These are phyloP conservation scores for Apodemia duryi DNA, from an alignment of 2,888 invertebrate species.

Conservation along the genomic window DNA sequence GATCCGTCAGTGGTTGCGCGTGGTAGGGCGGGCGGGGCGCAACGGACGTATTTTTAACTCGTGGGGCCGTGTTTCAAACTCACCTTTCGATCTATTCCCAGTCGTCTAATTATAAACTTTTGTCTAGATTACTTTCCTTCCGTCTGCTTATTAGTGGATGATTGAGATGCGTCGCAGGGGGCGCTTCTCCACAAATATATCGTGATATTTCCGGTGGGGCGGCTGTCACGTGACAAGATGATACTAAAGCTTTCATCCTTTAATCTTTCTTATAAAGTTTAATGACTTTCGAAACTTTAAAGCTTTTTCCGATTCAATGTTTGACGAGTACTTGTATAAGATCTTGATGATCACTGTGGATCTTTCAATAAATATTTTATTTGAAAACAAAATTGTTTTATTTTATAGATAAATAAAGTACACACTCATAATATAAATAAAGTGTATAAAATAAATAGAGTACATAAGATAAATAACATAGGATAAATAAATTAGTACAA, in stretches of 20 bases:
- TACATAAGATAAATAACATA: no score
- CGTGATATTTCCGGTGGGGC: constrained; percentile 63
- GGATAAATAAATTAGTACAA: no score
- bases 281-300: background rate
- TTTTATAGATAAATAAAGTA: no score
- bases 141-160: constrained; percentile 76
- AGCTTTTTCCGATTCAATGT: background rate
- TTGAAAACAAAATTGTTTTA: no score
- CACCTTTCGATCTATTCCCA: constrained; percentile 76
- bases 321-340: no score
- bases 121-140: constrained; percentile 78
- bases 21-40: constrained; percentile 35
- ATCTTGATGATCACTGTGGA: no score
- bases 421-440: no score
- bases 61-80: constrained; percentile 70
- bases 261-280: constrained; percentile 6
- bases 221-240: constrained; percentile 18
- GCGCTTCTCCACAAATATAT: constrained; percentile 63
- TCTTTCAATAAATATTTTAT: no score
- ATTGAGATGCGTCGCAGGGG: constrained; percentile 77
- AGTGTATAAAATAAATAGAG: no score
- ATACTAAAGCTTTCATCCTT: constrained; percentile 30
- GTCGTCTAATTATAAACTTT: constrained; percentile 71
- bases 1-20: constrained; percentile 47
- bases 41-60: constrained; percentile 64